Base-by-base conservation (phyloP, 2,888 invertebrate species). In the Oegoconia quadripuncta region DNA sequence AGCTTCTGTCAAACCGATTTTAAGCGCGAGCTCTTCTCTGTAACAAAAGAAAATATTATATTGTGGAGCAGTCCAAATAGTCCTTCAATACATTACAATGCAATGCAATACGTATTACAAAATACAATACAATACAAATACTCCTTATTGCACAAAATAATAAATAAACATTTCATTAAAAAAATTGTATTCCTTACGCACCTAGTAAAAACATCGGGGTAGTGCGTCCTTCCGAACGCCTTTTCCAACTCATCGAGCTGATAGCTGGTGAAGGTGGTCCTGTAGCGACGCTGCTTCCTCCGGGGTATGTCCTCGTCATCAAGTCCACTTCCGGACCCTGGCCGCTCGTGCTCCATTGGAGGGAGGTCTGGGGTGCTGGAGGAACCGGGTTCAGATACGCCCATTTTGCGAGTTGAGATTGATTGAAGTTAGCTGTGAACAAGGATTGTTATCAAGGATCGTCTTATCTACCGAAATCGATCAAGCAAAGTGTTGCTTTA, bases 201-300 rank as follows among this genome's bases (percentile, higher is more conserved):
- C 96, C 96, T 94, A 22, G 98, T 98, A 84, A 98, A 98, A 4
- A 98, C 98, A 80, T 98, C 98, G 29, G 98, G 98, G 77, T 98
- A 98, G 79, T 98, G 98, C 5, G 98, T 98, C 69, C 97, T 92
- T n/a, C 97, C 95, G 74, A 98, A 98, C 0, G 97, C 97, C 73
- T 98, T 98, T 81, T 98, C 98, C 58, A 98, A 86, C 73, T 98
- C 98, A 80, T 98, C 98, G 43, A 98, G 88, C 83, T 98, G 96
- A 71, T 95, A 97, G 65, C 96, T 96, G 14, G 97, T 97, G 76
- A 97, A 97, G 26, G 97, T 97, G 22, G 97, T 97, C 52, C 97
- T 88, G 73, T 97, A 97, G 27, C 97, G 88, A n/a, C 97, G 89
- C 75, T 97, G 97, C 74, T 97, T 97, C 59, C 97, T 88, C 69